Base-by-base conservation (phyloP, 2,888 invertebrate species). In the Drosophila maculinotata region DNA sequence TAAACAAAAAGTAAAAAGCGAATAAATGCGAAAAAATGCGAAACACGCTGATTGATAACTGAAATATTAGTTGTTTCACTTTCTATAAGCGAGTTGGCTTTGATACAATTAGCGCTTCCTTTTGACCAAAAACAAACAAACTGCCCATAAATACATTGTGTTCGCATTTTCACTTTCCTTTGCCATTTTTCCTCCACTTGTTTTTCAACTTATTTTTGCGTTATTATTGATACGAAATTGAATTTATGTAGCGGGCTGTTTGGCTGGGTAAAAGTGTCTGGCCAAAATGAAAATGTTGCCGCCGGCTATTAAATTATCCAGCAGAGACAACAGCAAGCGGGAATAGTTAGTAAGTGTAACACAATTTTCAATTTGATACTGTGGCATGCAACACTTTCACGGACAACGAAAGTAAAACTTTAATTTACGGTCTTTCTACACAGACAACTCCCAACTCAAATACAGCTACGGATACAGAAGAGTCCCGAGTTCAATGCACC, bases 51-150 rank as follows among this genome's bases (percentile, higher is more conserved):
- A 82, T 83, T 71, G 71, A 85, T 76, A 62, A 45, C 28, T 59
- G 0, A 36, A 57, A 59, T 51, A n/a, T 45, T 62, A 65, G 66
- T 68, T 68, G 69, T 68, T 80, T 83, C 69, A 76, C 86, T 82
- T 82, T 82, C 81, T 69, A 69, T 57, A 45, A 49, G 36, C 38
- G 33, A 54, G 53, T 54, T 64, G 12, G 51, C 52, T 78, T 69
- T 51, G 65, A 69, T 76, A 71, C 52, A 84, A 84, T 83, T 84
- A 74, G 64, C 87, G 79, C 84, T 86, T 86, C 86, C 80, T 86
- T 79, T 79, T 53, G 28, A 17, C 58, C 57, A 44, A 64, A 56
- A 64, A 54, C 45, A 66, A 54, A 48, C 66, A 36, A 56, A 64
- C 44, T 31, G 53, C 58, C 65, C 63, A 65, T 58, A 68, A 62